Evolutionary conservation across 2,113 vertebrate genomes (phyloP).

Genomic region (Nothocercus julius): DNA sequence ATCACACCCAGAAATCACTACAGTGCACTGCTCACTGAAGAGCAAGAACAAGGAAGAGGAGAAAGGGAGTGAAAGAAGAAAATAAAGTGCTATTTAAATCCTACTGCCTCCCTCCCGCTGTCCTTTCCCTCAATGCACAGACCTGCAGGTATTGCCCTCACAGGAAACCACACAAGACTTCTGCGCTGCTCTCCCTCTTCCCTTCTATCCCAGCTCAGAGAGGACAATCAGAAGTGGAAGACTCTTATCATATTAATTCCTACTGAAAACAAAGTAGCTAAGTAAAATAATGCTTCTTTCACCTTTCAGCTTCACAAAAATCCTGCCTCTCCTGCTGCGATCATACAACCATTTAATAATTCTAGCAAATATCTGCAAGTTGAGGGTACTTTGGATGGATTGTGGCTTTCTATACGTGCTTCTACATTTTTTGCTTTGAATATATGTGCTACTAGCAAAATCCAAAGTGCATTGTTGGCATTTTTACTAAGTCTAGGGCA

Average conservation of each 20-base stretch:
- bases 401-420: neutral
- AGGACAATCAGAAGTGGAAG: neutral
- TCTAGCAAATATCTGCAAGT: neutral
- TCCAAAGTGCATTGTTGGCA: neutral
- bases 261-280: neutral
- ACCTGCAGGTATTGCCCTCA: neutral
- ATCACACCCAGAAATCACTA: neutral
- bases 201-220: neutral
- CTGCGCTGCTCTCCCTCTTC: neutral
- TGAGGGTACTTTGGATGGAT: neutral
- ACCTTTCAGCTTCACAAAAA: neutral
- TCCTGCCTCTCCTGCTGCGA: neutral
- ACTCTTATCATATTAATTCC: neutral
- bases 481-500: neutral
- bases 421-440: neutral
- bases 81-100: neutral
- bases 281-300: neutral
- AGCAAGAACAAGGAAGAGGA: neutral
- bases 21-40: neutral
- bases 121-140: neutral
- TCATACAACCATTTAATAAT: neutral
- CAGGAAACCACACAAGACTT: neutral
- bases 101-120: neutral
- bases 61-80: neutral
- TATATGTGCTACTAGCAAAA: neutral